These are phyloP conservation scores for Synanthedon vespiformis DNA, from an alignment of 2,888 invertebrate genomes.

Conservation along the genomic window DNA sequence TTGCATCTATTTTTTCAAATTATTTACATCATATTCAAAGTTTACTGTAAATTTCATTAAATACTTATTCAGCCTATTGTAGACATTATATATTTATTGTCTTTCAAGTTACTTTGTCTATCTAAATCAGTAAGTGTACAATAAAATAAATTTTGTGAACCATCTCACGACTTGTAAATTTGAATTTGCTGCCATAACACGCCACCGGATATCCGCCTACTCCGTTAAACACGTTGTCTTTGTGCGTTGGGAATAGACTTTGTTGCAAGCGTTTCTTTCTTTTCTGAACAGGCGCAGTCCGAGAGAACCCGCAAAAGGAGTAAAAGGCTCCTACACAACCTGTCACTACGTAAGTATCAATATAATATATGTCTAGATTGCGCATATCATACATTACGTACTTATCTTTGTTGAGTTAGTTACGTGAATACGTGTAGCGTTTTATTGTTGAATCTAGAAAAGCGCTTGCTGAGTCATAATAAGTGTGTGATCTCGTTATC, in stretches of 20 bases:
- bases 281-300: conserved; percentile 70
- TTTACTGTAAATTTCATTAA: neutral
- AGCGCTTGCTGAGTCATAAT: conserved; percentile 29
- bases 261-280: conserved; percentile 65
- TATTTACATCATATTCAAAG: neutral
- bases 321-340: conserved; percentile 72
- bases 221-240: conserved; percentile 61
- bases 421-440: conserved; percentile 9
- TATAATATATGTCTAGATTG: conserved; percentile 24
- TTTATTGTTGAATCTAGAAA: conserved; percentile 12
- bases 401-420: conserved; percentile 14
- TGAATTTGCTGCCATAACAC: conserved; percentile 30
- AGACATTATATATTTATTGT: neutral
- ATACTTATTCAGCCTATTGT: neutral
- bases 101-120: too few relatives aligned
- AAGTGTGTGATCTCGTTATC: conserved; percentile 9
- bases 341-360: conserved; percentile 66
- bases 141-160: too few relatives aligned
- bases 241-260: conserved; percentile 60
- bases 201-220: conserved; percentile 62
- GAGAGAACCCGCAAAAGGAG: conserved; percentile 69
- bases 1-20: neutral
- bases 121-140: too few relatives aligned
- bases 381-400: conserved; percentile 15
- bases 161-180: conserved; percentile 11